Percentiles rank a stretch among this genome's conserved stretches.
phyloP scores from a whole-genome alignment of 2,888 invertebrate species.

The Ormyrus nitidulus region DNA sequence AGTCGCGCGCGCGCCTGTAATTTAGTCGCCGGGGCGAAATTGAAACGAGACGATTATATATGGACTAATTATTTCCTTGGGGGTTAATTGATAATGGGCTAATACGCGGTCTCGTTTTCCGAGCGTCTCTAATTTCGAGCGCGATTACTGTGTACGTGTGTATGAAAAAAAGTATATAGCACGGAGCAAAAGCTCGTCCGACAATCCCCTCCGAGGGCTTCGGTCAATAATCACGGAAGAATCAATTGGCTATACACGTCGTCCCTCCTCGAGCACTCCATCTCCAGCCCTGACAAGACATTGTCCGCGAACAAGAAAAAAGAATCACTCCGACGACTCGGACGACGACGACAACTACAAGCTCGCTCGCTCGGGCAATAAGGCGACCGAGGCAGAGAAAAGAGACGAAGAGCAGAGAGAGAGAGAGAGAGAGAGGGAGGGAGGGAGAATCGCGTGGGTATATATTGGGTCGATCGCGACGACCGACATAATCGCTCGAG shows the following conservation, averaged over 20 bases:
- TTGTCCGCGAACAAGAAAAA: slow-evolving; percentile 6
- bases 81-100: slow-evolving; percentile 11
- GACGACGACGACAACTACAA: slow-evolving; percentile 8
- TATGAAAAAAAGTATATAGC: neutral
- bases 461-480: slow-evolving; percentile 18
- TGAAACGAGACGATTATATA: slow-evolving; percentile 5
- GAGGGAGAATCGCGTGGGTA: neutral
- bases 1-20: neutral
- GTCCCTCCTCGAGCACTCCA: neutral
- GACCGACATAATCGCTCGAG: slow-evolving; percentile 21
- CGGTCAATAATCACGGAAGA: slow-evolving; percentile 25
- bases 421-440: no score
- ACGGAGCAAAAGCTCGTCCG: no score
- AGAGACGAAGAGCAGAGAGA: no score
- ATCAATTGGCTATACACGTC: slow-evolving; percentile 19
- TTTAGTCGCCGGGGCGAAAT: neutral
- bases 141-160: neutral
- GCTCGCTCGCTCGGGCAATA: neutral
- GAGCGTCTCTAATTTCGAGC: no score
- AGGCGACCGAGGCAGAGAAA: no score
- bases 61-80: slow-evolving; percentile 33
- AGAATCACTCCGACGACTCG: neutral
- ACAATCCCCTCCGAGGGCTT: neutral
- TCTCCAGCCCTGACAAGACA: neutral
- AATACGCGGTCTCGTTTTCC: no score